A percentile compares a stretch with the other conserved stretches of the same genome.
These are phyloP conservation scores for Cataglyphis cursor DNA, from an alignment of 2,888 invertebrate species.

Conservation along the genomic window DNA sequence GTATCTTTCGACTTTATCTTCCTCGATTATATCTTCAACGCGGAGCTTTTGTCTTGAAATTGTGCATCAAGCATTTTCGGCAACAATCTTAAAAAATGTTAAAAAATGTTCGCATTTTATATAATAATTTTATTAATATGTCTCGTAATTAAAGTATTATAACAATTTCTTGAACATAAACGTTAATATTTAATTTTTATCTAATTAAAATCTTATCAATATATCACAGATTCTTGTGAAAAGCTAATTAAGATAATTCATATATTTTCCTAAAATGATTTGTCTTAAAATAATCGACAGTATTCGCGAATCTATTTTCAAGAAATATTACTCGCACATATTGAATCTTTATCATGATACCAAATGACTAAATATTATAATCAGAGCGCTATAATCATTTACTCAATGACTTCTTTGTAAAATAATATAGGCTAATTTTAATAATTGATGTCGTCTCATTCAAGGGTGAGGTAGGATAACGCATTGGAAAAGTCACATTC, in stretches of 20 bases:
- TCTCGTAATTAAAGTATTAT: not conserved
- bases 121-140: not conserved
- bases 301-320: constrained; percentile 12
- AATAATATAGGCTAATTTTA: not conserved
- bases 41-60: constrained; percentile 5
- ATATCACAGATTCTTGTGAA: not conserved
- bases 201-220: not conserved
- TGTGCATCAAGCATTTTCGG: not conserved
- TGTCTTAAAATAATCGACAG: not conserved
- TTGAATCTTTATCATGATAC: not conserved
- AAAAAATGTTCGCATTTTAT: not conserved
- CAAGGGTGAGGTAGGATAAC: not conserved
- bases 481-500: not conserved
- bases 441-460: not conserved
- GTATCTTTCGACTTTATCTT: not conserved
- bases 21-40: not conserved
- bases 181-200: not conserved
- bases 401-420: not conserved
- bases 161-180: not conserved
- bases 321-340: not conserved
- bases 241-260: not conserved
- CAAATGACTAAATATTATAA: constrained; percentile 1
- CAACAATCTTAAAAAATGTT: not conserved
- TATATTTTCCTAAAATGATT: not conserved
- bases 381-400: not conserved